Conservation (phyloP, 2,888 invertebrate species). For the Spodoptera exigua region DNA sequence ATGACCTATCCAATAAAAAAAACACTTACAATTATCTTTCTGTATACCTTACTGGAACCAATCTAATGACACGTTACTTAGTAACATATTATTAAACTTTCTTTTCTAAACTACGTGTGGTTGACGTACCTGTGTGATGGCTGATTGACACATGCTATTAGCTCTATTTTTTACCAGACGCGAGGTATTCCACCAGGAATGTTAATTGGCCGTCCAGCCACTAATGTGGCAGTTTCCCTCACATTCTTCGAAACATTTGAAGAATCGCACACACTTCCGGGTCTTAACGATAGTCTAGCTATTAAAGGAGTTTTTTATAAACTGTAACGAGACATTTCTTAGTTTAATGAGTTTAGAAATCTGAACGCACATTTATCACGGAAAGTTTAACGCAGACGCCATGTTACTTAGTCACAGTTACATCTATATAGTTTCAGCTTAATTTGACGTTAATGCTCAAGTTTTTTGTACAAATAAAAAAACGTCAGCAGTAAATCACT, state of each 20-base stretch:
- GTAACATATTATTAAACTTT: background rate
- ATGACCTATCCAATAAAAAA: too few species aligned
- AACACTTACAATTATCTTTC: too few species aligned
- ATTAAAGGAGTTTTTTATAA: slow-evolving; percentile 42
- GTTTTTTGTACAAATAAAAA: too few species aligned
- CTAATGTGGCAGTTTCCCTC: slow-evolving; percentile 29
- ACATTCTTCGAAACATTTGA: slow-evolving; percentile 42
- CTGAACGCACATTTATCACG: slow-evolving; percentile 8
- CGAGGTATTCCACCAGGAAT: slow-evolving; percentile 21
- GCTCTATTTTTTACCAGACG: slow-evolving; percentile 14
- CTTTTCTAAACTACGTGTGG: too few species aligned
- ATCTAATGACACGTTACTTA: background rate
- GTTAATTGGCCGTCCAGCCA: slow-evolving; percentile 36
- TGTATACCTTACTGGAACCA: too few species aligned
- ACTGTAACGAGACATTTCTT: slow-evolving; percentile 47
- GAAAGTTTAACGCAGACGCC: slow-evolving; percentile 22
- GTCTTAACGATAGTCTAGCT: slow-evolving; percentile 23
- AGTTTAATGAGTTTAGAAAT: slow-evolving; percentile 48
- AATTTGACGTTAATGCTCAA: too few species aligned
- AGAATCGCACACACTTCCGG: slow-evolving; percentile 48
- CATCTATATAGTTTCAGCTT: background rate
- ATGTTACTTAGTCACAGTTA: slow-evolving; percentile 12
- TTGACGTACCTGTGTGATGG: background rate
- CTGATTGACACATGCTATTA: slow-evolving; percentile 26
- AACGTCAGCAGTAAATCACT: too few species aligned